Base-by-base conservation (phyloP, 2,113 vertebrate species). In the Rattus rattus region DNA sequence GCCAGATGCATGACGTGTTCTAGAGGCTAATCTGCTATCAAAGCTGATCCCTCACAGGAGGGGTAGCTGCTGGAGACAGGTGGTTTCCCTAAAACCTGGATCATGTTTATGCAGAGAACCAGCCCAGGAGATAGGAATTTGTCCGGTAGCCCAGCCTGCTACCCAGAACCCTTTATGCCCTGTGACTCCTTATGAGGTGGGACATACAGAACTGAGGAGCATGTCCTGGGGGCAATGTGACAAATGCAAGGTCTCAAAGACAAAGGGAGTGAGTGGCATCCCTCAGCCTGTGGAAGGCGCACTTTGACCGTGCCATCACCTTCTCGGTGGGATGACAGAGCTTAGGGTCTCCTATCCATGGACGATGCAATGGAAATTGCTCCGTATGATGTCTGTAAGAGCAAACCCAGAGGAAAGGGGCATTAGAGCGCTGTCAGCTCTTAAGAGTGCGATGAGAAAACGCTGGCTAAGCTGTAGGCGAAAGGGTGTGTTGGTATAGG, bases 151-250 rank as follows among this genome's bases (percentile, higher is more conserved):
- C 5, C 28, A 87, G 54, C 33, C 76, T 63, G 36, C 24, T 77
- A 67, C 81, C 85, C 59, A 61, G 86, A 88, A 86, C 49, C 36
- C 73, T 87, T 56, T 96, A 56, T 91, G 70, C 89, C 91, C 36
- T 67, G 56, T 4, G 72, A 75, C 5, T 70, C 73, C 63, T 16
- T 81, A 16, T 52, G 2, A 72, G 67, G 17, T 2, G 0, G 56
- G 65, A 67, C 77, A 80, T 52, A 30, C 43, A 19, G 59, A 91
- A 81, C 16, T 90, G 94, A 80, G n/a, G 65, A 94, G 56, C 61
- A 39, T 80, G 52, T 69, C 56, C 84, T 36, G 22, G n/a, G n/a
- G 33, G 65, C 76, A 22, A 84, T 70, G 75, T 26, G 22, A 72
- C 91, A 87, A 63, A 92, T 12, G 12, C 2, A 63, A 24, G 24